These are phyloP conservation scores for Melanophora roralis DNA, from an alignment of 2,888 invertebrate genomes.

Conservation along the genomic window DNA sequence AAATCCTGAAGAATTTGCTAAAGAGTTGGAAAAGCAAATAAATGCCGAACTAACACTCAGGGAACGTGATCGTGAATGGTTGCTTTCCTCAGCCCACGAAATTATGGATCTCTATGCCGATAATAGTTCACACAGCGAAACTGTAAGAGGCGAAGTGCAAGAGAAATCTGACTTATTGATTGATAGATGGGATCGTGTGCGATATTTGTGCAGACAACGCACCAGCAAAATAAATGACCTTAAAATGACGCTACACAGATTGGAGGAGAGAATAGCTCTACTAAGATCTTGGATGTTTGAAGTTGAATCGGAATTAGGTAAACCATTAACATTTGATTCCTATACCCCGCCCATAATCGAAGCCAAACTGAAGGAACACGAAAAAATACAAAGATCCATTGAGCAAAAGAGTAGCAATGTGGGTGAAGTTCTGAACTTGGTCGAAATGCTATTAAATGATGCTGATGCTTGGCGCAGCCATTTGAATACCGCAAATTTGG, in stretches of 20 bases:
- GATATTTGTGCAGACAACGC: constrained; percentile 82
- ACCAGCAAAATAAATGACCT: constrained; percentile 85
- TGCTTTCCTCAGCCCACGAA: constrained; percentile 82
- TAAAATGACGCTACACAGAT: constrained; percentile 82
- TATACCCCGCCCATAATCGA: constrained; percentile 83
- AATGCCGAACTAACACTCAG: constrained; percentile 86
- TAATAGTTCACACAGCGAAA: constrained; percentile 81
- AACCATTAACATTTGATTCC: constrained; percentile 83
- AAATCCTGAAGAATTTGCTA: constrained; percentile 85
- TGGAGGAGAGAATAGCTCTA: constrained; percentile 85
- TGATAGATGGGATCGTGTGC: constrained; percentile 83
- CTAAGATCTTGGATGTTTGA: constrained; percentile 85
- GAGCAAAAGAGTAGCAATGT: constrained; percentile 87
- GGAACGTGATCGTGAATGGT: constrained; percentile 88
- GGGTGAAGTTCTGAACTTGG: constrained; percentile 87
- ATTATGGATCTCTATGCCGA: constrained; percentile 81
- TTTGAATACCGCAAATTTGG: constrained; percentile 84
- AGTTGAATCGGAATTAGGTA: constrained; percentile 84
- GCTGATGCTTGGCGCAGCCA: constrained; percentile 85
- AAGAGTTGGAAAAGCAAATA: constrained; percentile 85
- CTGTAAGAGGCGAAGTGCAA: constrained; percentile 80
- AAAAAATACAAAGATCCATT: constrained; percentile 85
- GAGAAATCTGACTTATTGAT: constrained; percentile 80
- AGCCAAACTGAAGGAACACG: constrained; percentile 83
- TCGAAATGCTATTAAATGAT: constrained; percentile 86